Conservation (phyloP, 2,113 vertebrate species). For the Antechinus flavipes region DNA sequence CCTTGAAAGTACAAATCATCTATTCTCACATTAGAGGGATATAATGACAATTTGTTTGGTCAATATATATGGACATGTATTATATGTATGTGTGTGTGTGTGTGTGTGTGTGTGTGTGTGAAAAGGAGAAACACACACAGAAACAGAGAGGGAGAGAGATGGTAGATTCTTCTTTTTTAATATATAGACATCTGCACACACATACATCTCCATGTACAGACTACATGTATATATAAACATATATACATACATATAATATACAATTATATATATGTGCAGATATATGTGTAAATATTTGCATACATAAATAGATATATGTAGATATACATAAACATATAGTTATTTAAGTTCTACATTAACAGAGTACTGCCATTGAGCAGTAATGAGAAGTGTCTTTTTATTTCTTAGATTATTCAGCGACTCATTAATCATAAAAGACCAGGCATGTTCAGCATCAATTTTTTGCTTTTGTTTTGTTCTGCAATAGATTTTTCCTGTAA, state of each 20-base stretch:
- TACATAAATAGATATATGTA: not conserved
- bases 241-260: no score
- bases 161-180: not conserved
- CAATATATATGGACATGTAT: not conserved
- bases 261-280: no score
- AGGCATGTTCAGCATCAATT: not conserved
- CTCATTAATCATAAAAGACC: not conserved
- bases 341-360: not conserved
- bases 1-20: not conserved
- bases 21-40: not conserved
- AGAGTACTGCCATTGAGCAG: not conserved
- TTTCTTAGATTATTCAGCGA: not conserved
- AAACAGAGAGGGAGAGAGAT: not conserved
- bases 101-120: not conserved
- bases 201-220: not conserved
- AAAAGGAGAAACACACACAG: no score
- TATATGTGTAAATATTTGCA: not conserved
- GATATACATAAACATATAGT: not conserved
- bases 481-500: not conserved
- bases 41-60: not conserved
- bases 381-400: not conserved
- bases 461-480: conserved; percentile 4
- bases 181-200: not conserved
- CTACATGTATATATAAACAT: no score
- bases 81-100: not conserved